These are phyloP conservation scores for Coracopsis vasa DNA, from an alignment of 2,113 vertebrate species.

Conservation along the genomic window DNA sequence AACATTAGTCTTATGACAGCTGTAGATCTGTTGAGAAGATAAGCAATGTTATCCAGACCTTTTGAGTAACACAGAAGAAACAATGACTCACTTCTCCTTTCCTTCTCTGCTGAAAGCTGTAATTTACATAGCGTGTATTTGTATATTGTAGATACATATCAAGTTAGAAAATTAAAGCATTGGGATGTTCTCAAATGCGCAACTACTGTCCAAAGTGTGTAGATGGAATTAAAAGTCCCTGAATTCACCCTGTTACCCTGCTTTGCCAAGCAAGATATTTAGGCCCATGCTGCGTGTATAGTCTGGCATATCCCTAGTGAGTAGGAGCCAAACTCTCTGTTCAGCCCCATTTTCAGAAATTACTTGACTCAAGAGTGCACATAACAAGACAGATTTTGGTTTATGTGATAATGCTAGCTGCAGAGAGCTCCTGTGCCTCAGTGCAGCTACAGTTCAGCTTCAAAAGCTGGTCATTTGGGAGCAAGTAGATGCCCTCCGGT, in stretches of 20 bases:
- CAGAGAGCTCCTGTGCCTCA: slow-evolving; percentile 43
- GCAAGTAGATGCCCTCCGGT: slow-evolving; percentile 38
- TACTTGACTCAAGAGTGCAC: background rate
- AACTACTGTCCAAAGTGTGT: background rate
- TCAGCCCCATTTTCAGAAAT: background rate
- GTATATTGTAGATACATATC: background rate
- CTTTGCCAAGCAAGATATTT: background rate
- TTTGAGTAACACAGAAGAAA: background rate
- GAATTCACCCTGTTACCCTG: background rate
- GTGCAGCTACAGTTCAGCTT: background rate
- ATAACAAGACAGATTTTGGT: background rate
- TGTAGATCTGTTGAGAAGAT: background rate
- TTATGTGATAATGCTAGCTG: background rate
- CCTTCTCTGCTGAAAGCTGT: background rate
- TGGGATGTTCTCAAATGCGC: background rate
- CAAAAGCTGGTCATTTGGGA: slow-evolving; percentile 21
- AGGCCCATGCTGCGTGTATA: background rate
- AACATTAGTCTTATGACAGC: background rate
- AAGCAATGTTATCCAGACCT: background rate
- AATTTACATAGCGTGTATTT: background rate
- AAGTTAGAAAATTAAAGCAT: background rate
- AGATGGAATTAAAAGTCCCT: background rate
- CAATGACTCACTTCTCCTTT: background rate
- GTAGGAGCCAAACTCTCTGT: background rate
- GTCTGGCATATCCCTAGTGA: background rate